A percentile compares a stretch with the other conserved stretches of the same genome.
phyloP scores from a whole-genome alignment of 2,113 vertebrate genomes.

The Grammomys dolichurus region DNA sequence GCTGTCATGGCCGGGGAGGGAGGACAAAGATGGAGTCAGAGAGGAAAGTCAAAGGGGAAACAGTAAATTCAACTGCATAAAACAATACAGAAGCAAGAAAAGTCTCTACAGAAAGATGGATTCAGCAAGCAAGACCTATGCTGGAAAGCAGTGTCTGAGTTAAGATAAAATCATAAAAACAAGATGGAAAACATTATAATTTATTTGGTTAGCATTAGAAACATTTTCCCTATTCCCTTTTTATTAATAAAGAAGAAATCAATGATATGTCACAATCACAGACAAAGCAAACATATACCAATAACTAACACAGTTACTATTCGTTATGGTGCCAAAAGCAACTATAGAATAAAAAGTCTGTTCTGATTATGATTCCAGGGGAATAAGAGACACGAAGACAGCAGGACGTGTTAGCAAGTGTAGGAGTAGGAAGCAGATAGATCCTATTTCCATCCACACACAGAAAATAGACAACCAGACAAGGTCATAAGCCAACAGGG shows the following conservation, averaged over 20 bases:
- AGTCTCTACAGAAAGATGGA: not conserved
- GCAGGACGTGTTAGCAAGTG: not conserved
- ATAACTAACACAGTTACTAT: not conserved
- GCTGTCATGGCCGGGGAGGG: not conserved
- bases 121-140: not conserved
- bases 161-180: not conserved
- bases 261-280: not conserved
- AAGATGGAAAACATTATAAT: not conserved
- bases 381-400: no score
- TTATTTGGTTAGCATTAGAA: slow-evolving; percentile 39
- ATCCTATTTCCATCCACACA: not conserved
- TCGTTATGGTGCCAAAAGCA: not conserved
- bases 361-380: not conserved
- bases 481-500: not conserved
- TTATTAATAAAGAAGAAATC: not conserved
- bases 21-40: not conserved
- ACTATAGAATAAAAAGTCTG: no score
- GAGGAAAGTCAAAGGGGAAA: not conserved
- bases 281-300: not conserved
- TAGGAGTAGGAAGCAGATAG: not conserved
- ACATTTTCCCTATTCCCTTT: not conserved
- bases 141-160: not conserved
- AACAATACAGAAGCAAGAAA: not conserved
- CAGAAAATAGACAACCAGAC: not conserved
- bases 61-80: not conserved